Conservation (phyloP, 2,113 vertebrate genomes). For the Salminus brasiliensis region DNA sequence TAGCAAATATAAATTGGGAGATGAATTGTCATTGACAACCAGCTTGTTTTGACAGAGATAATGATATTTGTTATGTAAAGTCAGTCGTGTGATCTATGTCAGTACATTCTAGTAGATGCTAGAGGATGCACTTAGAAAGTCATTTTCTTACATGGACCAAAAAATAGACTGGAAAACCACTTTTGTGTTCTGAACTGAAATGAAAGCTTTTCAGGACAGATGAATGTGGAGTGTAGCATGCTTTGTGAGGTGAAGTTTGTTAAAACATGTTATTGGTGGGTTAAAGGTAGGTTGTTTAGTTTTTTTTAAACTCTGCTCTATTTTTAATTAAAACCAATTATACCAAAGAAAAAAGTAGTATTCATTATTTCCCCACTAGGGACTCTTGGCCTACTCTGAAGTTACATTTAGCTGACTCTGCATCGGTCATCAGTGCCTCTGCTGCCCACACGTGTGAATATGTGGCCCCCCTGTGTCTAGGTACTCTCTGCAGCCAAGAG, state of each 20-base stretch:
- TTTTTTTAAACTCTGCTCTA: too few species aligned
- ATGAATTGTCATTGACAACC: constrained; percentile 37
- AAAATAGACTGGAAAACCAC: neutral
- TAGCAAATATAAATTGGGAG: constrained; percentile 42
- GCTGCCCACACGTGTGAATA: constrained; percentile 49
- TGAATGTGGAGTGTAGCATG: neutral
- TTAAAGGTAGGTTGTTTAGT: too few species aligned
- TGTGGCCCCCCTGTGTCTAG: constrained; percentile 56
- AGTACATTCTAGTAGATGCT: neutral
- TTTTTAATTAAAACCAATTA: too few species aligned
- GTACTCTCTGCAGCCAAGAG: constrained; percentile 51
- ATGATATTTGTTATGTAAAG: constrained; percentile 15
- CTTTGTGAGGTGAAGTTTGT: too few species aligned
- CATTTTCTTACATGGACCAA: neutral
- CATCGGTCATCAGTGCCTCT: constrained; percentile 59
- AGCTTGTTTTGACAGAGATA: constrained; percentile 16
- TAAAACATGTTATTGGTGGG: too few species aligned
- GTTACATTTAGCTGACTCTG: constrained; percentile 59
- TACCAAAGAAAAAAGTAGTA: too few species aligned
- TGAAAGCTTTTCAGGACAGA: neutral
- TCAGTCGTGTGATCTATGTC: neutral
- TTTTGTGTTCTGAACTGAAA: neutral
- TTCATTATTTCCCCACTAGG: too few species aligned
- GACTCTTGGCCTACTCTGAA: neutral
- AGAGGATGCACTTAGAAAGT: neutral